These are phyloP conservation scores for Pterostichus niger DNA, from an alignment of 2,888 invertebrate genomes.

Conservation along the genomic window DNA sequence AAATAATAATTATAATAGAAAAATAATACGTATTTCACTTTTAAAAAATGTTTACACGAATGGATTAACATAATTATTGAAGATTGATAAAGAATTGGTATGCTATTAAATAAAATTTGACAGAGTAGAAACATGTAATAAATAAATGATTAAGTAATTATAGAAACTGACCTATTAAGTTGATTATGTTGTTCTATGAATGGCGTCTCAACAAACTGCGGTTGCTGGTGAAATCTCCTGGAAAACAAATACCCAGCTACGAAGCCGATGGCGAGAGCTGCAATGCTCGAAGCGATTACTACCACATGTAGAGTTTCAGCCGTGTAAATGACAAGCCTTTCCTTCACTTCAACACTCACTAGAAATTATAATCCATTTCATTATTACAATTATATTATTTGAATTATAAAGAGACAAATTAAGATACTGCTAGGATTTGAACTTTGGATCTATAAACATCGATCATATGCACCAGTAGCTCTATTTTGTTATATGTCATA, in stretches of 20 bases:
- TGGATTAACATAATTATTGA: no score
- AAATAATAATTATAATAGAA: no score
- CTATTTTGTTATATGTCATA: no score
- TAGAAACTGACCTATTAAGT: constrained; percentile 81
- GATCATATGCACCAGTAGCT: no score
- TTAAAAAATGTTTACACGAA: no score
- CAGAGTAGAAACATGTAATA: no score
- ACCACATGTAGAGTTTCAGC: constrained; percentile 90
- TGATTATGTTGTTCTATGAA: constrained; percentile 89
- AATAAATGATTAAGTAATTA: not conserved
- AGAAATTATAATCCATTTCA: constrained; percentile 6
- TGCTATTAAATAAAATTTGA: no score
- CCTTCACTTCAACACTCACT: constrained; percentile 73
- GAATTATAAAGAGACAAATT: no score
- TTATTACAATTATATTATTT: not conserved
- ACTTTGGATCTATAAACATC: no score
- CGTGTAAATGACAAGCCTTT: constrained; percentile 85
- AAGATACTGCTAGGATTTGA: no score
- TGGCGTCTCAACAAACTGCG: constrained; percentile 86
- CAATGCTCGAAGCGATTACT: constrained; percentile 88
- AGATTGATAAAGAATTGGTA: no score
- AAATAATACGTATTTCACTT: no score
- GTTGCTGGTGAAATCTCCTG: constrained; percentile 84
- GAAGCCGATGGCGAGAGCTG: constrained; percentile 90
- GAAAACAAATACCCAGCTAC: constrained; percentile 91